Conservation (phyloP, 2,113 vertebrate species). For the Oncorhynchus tshawytscha region DNA sequence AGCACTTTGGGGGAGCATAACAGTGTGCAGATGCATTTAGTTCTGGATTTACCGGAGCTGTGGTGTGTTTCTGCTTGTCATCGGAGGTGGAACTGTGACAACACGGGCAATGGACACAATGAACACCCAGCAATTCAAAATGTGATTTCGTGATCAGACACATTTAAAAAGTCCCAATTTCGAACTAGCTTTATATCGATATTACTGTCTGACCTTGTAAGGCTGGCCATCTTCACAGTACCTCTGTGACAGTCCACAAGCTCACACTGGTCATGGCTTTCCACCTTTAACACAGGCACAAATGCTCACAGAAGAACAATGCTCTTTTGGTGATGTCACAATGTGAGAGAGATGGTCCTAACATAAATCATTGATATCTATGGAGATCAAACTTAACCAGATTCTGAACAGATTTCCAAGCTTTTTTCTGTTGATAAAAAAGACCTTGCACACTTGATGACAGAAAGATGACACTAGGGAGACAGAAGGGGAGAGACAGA, state of each 20-base stretch:
- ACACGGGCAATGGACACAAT: neutral
- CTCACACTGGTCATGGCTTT: neutral
- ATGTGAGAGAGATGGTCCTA: neutral
- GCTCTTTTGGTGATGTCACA: neutral
- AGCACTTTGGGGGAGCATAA: too few relatives aligned
- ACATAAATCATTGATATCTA: too few relatives aligned
- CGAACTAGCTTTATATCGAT: neutral
- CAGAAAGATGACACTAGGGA: too few relatives aligned
- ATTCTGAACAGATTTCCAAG: too few relatives aligned
- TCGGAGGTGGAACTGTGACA: constrained; percentile 10
- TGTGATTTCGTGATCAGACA: neutral
- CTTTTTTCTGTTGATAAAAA: too few relatives aligned
- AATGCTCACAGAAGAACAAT: neutral
- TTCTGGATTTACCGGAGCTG: neutral
- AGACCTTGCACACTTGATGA: too few relatives aligned
- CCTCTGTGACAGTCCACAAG: neutral
- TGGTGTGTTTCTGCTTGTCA: constrained; percentile 3
- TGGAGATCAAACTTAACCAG: too few relatives aligned
- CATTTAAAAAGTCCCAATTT: neutral
- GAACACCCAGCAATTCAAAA: neutral
- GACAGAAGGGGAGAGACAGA: too few relatives aligned
- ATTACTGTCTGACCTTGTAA: neutral
- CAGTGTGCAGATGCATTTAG: too few relatives aligned
- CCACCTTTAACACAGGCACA: neutral
- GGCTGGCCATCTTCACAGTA: neutral